Base-by-base conservation (phyloP, 2,113 vertebrate genomes). In the Poecilia latipinna region DNA sequence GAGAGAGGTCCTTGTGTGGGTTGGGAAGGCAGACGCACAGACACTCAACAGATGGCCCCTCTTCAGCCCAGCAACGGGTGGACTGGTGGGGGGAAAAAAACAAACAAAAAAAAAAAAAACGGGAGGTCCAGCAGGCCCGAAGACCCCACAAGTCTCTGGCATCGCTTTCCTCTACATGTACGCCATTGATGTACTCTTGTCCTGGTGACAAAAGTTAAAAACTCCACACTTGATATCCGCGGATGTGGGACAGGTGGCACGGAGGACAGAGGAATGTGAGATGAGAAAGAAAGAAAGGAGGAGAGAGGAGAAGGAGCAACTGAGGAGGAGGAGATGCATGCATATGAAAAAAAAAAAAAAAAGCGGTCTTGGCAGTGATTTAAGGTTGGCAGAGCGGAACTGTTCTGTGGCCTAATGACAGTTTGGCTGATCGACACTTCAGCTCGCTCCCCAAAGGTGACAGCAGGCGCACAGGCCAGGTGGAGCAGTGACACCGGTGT, bases 1-100 rank as follows among this genome's bases (percentile, higher is more conserved):
- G 83, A 69, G 77, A 84, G 85, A 68, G 66, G 71, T 79, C 80
- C 77, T 76, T 57, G 68, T 83, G 82, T 89, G 87, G 75, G 82
- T 76, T 84, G 82, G 61, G 65, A 70, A 85, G 80, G 77, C 85
- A 83, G 90, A 72, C 44, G 33, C 75, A 73, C 82, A 85, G 87
- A 84, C 90, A 86, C 86, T 65, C 74, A 90, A 78, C 92, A 93
- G 91, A 92, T 91, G 92, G 92, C 78, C 65, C 62, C 82, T 72
- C 83, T 87, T 86, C 73, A 78, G 81, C 1, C n/a, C 28, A 44
- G 70, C 62, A 71, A 78, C 60, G 33, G 83, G 86, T 82, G 73
- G 79, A 87, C 67, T 79, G 67, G 12, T 72, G 48, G 67, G 74
- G 77, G 82, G 72, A 10, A 0, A 28, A 28, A 28, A 28, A 28